phyloP scores from a whole-genome alignment of 2,888 invertebrate species.

The Rosalia funebris region DNA sequence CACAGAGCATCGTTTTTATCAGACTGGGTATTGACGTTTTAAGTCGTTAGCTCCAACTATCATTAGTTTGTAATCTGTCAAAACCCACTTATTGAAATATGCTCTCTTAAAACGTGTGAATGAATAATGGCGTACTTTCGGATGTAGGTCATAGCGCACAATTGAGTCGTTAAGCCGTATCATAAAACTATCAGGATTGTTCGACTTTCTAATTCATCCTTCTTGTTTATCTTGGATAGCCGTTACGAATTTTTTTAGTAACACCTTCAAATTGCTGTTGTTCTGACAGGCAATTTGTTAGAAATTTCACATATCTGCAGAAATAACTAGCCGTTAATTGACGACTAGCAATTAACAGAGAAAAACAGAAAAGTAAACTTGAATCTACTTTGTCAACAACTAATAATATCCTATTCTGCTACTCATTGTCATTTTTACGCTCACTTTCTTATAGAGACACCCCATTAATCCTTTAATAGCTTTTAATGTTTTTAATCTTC shows the following conservation, averaged over 20 bases:
- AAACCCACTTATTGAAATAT: slow-evolving; percentile 30
- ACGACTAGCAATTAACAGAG: too few species aligned
- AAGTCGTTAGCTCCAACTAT: slow-evolving; percentile 32
- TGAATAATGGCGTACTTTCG: slow-evolving; percentile 32
- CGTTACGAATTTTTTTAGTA: slow-evolving; percentile 8
- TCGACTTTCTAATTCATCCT: slow-evolving; percentile 21
- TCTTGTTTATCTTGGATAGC: slow-evolving; percentile 14
- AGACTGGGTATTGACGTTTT: slow-evolving; percentile 28
- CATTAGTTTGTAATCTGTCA: slow-evolving; percentile 43
- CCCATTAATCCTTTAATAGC: too few species aligned
- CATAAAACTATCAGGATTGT: slow-evolving; percentile 42
- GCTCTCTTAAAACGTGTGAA: slow-evolving; percentile 25
- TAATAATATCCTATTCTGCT: too few species aligned
- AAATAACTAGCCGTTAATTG: too few species aligned
- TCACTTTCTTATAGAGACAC: too few species aligned
- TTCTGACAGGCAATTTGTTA: background rate
- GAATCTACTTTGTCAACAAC: too few species aligned
- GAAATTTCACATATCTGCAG: background rate
- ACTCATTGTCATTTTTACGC: too few species aligned
- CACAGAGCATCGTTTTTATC: slow-evolving; percentile 31
- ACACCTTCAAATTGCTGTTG: slow-evolving; percentile 7
- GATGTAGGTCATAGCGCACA: slow-evolving; percentile 40
- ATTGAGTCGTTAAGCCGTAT: slow-evolving; percentile 38
- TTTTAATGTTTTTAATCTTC: too few species aligned
- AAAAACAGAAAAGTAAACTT: too few species aligned